Evolutionary conservation across 2,888 invertebrate species (phyloP), one percentile per base, ranked within the genome.

Genomic region (Helleia helle): DNA sequence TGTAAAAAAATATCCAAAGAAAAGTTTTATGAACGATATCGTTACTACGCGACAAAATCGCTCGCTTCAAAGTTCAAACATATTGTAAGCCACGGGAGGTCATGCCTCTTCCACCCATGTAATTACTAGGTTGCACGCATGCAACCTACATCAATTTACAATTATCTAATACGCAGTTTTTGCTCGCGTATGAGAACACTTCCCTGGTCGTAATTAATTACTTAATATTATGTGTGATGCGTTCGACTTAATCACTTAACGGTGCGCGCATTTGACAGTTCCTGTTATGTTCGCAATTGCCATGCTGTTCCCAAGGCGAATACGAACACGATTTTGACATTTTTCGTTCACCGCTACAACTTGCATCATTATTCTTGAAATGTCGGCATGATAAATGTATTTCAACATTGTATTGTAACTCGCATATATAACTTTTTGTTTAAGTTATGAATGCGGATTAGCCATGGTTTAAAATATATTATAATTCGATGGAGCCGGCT

Each of bases 161-260:
- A 56, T 56, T 56, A 53, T 57, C 55, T 54, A 52, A 52, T 49
- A 48, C 45, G 43, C 43, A 42, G 37, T 70, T 70, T 65, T 64
- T 65, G 63, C 60, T 51, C 53, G 52, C 55, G 71, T 75, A 72
- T 74, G 74, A 71, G 76, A 77, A 76, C 69, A 72, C 75, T 79
- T 66, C 74, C 61, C 72, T 80, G 79, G 80, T 75, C 67, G 67
- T 64, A 58, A 71, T 72, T 75, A 75, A 81, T 77, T 71, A 71
- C 66, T n/a, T n/a, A n/a, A n/a, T 8, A 11, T 11, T 68, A 77
- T 80, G 77, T 73, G 71, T 66, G 72, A 73, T 74, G 75, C n/a
- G n/a, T n/a, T n/a, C n/a, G n/a, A n/a, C n/a, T n/a, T n/a, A n/a
- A n/a, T n/a, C n/a, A 73, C 68, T 77, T 71, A 65, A 74, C 66